Base-by-base conservation (phyloP, 2,113 vertebrate species). In the Gymnocephalus cernua region DNA sequence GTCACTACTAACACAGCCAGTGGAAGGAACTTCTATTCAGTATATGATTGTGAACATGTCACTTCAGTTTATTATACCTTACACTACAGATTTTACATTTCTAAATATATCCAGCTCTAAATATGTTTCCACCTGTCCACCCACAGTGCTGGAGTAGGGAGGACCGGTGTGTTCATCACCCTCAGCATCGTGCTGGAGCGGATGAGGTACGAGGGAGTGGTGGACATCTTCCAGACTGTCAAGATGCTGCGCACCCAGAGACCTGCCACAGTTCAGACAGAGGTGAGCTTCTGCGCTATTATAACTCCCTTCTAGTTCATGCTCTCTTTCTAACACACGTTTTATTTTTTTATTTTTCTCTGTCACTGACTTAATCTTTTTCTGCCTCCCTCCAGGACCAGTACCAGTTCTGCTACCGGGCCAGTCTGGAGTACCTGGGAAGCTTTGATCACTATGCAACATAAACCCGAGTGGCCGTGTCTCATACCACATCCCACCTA, bases 361-460 rank as follows among this genome's bases (percentile, higher is more conserved):
- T 64, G n/a, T 68, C 38, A 70, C 38, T 70, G 9, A 83, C 48
- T 47, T 53, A 1, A 45, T 23, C 4, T 51, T 77, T 25, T 82
- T 6, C 56, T 80, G 54, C 73, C 80, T 91, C 84, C 71, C 38
- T 89, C 12, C 89, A 99, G 98, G 98, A 99, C 95, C 98, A 99
- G 93, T 99, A 99, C 91, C 98, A 99, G 95, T 99, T 99, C 93
- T 99, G 98, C 93, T 99, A 99, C 92, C 96, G 98, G 88, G 98
- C 98, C 88, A 97, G 97, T 88, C 95, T 99, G 92, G 98, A 99
- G 88, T 99, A 99, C 93, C 95, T 99, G 95, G 98, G 98, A 93
- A 99, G 98, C 94, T 99, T 99, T 92, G 98, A 99, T 95, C 98
- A 99, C 98, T 99, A 99, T 99, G 98, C 98, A 99, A 99, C 98